Percentiles rank a stretch among this genome's conserved stretches.
phyloP scores from a whole-genome alignment of 1,140 invertebrate genomes.

The Hycleus cichorii region DNA sequence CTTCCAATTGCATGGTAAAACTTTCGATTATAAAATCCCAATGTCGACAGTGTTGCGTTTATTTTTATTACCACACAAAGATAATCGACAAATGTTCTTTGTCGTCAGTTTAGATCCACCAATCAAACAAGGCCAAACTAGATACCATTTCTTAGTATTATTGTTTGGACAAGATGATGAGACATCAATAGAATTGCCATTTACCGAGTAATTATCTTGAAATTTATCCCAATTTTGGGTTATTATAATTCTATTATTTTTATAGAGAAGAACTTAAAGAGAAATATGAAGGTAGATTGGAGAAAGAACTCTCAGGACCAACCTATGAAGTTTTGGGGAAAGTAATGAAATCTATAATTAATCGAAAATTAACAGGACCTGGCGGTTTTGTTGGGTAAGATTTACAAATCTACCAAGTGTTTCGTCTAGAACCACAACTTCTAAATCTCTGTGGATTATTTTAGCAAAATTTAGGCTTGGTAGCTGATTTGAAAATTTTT shows the following conservation, averaged over 20 bases:
- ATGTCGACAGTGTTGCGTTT: constrained; percentile 91
- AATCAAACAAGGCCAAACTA: constrained; percentile 98
- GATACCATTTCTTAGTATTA: constrained; percentile 92
- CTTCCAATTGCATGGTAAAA: constrained; percentile 99
- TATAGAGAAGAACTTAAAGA: constrained; percentile 79
- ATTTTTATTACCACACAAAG: constrained; percentile 95
- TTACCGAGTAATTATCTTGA: constrained; percentile 68
- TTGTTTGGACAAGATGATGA: constrained; percentile 94
- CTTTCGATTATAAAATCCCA: constrained; percentile 99
- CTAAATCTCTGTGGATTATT: no score
- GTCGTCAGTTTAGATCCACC: constrained; percentile 98
- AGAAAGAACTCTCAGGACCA: constrained; percentile 85
- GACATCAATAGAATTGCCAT: constrained; percentile 83
- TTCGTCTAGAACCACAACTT: no score
- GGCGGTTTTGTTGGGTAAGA: constrained; percentile 82
- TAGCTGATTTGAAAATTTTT: no score
- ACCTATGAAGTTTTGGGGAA: constrained; percentile 93
- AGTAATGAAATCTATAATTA: constrained; percentile 94
- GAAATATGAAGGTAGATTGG: constrained; percentile 91
- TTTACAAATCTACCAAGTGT: background rate
- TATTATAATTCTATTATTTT: constrained; percentile 31
- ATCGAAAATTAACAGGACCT: constrained; percentile 90
- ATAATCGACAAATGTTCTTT: constrained; percentile 97
- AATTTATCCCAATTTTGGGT: background rate
- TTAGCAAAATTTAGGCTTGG: no score